These are phyloP conservation scores for Arrhopalites spinosus DNA, from an alignment of 2,888 invertebrate genomes.

Conservation along the genomic window DNA sequence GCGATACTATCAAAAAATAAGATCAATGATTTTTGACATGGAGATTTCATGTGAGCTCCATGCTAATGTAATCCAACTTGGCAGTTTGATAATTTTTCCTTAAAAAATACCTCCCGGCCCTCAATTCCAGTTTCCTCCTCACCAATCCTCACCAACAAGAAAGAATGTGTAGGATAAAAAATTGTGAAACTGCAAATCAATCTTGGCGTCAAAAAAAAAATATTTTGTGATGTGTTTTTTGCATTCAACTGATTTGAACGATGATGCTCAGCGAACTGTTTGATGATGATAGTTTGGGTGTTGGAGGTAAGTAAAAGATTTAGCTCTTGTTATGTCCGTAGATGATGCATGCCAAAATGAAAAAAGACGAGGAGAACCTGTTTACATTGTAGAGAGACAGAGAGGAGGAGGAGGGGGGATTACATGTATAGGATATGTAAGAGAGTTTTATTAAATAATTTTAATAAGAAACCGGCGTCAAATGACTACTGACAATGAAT, in stretches of 20 bases:
- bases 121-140: slow-evolving; percentile 29
- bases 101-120: slow-evolving; percentile 27
- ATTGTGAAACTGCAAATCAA: slow-evolving; percentile 32
- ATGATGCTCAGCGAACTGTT: no score
- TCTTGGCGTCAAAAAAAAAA: slow-evolving; percentile 36
- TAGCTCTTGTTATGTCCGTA: background rate
- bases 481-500: no score
- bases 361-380: background rate
- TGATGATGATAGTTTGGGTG: no score
- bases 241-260: no score
- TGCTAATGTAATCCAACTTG: background rate
- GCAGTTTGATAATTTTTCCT: background rate
- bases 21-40: background rate
- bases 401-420: background rate
- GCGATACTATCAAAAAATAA: background rate
- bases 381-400: background rate
- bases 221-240: no score
- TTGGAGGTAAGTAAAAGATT: background rate
- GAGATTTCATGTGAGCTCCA: no score
- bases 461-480: background rate
- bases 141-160: background rate
- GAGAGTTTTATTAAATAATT: background rate
- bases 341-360: slow-evolving; percentile 1
- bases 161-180: background rate
- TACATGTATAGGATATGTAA: background rate